Evolutionary conservation across 2,888 invertebrate genomes (phyloP).

Genomic region (Rhimphoctona megacephalus): DNA sequence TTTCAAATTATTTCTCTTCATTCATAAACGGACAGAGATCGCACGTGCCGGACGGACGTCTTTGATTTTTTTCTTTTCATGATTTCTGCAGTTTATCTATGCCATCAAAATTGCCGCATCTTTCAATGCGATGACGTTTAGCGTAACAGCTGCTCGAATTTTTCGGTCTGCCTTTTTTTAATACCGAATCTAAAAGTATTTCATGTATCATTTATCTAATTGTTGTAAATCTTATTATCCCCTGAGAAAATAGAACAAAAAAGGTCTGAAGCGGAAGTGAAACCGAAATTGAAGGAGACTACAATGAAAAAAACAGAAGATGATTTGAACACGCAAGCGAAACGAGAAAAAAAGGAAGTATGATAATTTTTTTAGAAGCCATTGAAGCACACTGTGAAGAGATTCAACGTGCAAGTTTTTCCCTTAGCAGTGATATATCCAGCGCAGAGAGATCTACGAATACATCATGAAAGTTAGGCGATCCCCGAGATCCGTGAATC

Average conservation of each 20-base stretch:
- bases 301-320: background rate
- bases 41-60: conserved; percentile 50
- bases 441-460: background rate
- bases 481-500: conserved; percentile 57
- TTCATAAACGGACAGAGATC: conserved; percentile 21
- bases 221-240: background rate
- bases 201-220: background rate
- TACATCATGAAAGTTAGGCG: background rate
- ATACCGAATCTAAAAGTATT: background rate
- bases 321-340: background rate
- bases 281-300: background rate
- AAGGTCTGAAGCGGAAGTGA: background rate
- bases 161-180: background rate
- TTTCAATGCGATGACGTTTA: conserved; percentile 14
- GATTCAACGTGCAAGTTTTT: background rate
- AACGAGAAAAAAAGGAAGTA: conserved; percentile 23
- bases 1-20: conserved; percentile 41
- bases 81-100: background rate
- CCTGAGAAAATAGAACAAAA: background rate
- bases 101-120: background rate
- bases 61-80: conserved; percentile 26
- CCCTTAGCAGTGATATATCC: background rate
- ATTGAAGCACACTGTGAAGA: background rate
- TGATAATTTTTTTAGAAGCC: conserved; percentile 55
- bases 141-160: conserved; percentile 41